Conservation (phyloP, 2,797 vertebrate species). For the Neosalanx taihuensis region DNA sequence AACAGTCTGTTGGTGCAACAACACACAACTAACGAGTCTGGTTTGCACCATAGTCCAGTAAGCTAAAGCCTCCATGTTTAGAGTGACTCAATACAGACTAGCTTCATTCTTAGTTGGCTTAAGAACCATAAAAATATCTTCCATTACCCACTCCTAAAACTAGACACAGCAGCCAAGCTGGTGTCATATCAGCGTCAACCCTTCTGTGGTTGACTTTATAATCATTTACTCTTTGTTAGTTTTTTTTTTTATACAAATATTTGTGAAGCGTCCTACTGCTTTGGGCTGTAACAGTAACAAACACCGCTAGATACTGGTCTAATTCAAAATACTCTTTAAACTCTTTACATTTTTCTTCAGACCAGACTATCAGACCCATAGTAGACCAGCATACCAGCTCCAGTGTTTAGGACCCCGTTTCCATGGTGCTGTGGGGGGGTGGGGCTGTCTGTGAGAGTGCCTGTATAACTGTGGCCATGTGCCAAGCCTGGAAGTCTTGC, state of each 20-base stretch:
- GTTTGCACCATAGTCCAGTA: neutral
- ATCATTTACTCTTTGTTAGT: no score
- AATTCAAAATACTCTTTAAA: no score
- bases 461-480: neutral
- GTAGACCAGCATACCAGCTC: conserved; percentile 1
- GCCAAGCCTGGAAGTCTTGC: neutral
- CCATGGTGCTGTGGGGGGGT: conserved; percentile 20
- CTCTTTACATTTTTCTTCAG: no score
- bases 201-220: no score
- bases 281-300: neutral
- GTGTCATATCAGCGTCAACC: no score
- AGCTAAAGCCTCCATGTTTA: neutral
- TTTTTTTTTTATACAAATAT: no score
- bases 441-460: conserved; percentile 8
- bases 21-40: neutral
- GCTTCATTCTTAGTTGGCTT: neutral
- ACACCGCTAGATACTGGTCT: no score
- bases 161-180: no score
- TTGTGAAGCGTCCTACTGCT: neutral
- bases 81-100: conserved; percentile 17
- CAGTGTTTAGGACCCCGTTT: conserved; percentile 20
- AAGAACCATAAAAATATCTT: neutral
- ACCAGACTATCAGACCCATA: conserved; percentile 13
- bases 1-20: conserved; percentile 9
- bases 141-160: neutral